Base-by-base conservation (phyloP, 1,140 invertebrate species). In the Solenopsis fugax region DNA sequence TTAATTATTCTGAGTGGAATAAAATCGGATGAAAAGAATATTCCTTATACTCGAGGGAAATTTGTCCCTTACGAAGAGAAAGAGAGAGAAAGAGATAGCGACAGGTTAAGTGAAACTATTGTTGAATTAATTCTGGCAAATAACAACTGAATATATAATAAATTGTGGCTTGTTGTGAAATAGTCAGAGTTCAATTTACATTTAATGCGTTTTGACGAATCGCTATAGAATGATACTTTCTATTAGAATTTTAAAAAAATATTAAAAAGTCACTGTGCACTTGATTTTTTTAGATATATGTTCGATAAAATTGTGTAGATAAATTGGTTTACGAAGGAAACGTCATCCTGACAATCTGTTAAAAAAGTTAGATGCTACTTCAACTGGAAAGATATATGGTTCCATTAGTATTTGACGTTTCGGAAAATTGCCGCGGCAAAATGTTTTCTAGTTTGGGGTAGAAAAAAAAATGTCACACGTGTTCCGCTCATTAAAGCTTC, bases 1-100 rank as follows among this genome's bases (percentile, higher is more conserved):
- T 81, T 71, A 71, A 81, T 81, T 71, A 58, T 81, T 71, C 37
- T 13, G 16, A 81, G 10, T 81, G 37, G 6, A 71, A 69, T 80
- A 56, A 54, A 71, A 71, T 71, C 12, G 50, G 13, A 56, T 34
- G 16, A 71, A 58, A 71, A 56, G 21, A 69, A 69, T 56, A 29
- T 71, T 56, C 48, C n/a, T 58, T 29, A 41, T 41, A 64, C 10
- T 9, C 41, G 41, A 64, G 58, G 18, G 10, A 64, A 41, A 41
- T 41, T 41, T 41, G 41, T 41, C 41, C 41, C 41, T 77, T 29
- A 16, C 62, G 34, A 69, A 24, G 2, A 29, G 29, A 29, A 2
- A 29, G 29, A 29, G 29, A 29, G 29, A 29, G 2, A 29, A 2
- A n/a, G 21, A 3, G n/a, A 7, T 2, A 69, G 16, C 29, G n/a